Evolutionary conservation across 2,113 vertebrate species (phyloP), one percentile per base, ranked within the genome.

Genomic region (Oceanites oceanicus): DNA sequence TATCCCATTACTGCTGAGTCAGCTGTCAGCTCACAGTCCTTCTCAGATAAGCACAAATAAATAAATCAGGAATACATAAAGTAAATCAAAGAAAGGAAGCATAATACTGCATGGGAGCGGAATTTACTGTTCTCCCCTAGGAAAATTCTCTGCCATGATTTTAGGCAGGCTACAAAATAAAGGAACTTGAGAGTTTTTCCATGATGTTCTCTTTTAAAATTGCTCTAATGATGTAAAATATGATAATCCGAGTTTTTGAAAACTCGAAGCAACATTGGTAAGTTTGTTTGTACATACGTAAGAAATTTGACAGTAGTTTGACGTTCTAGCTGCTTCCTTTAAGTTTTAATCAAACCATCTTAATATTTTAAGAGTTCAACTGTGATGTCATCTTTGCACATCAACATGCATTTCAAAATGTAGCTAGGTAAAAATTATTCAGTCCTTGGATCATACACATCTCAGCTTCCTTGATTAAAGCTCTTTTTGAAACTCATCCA

Each of bases 361-460:
- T 66, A 53, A 47, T 78, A 94, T 73, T 94, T 95, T 93, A 92
- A 72, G 73, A 71, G 77, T 90, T 92, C 87, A 90, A 42, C 71
- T 87, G 47, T 95, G 77, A 81, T 38, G 45, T 72, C 92, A 90
- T 79, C 86, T 78, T 89, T 68, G 72, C 85, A 86, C 22, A 67
- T 59, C 66, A 86, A 85, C 58, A 82, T 45, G 70, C 66, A 90
- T 86, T 78, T 96, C 86, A 88, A 86, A 94, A 58, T 1, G 17
- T 26, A 80, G 58, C 25, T 29, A 74, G 89, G 36, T 38, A 90
- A 95, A 96, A 94, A 85, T 58, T 58, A 55, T 56, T 85, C 71
- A 81, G 32, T 15, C 61, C n/a, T 10, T 49, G 36, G 36, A 52
- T 83, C 21, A 17, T 13, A 76, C 53, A 70, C 42, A 77, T 68